Evolutionary conservation across 2,888 invertebrate species (phyloP), one percentile per base, ranked within the genome.

Genomic region (Dendrolimus houi): DNA sequence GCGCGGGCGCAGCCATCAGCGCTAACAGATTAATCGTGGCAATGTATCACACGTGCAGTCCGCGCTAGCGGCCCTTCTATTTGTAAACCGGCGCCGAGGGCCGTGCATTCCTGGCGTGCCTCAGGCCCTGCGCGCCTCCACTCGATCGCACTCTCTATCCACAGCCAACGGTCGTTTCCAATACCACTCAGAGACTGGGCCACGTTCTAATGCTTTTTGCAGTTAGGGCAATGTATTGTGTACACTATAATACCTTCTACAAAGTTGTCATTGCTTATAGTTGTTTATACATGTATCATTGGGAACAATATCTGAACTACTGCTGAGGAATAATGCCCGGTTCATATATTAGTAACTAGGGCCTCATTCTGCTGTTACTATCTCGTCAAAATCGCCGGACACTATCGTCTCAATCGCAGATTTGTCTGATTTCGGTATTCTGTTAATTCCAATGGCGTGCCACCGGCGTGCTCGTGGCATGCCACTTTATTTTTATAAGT

Each of bases 71-170:
- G 87, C 85, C 87, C 87, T 89, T 89, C 87, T 89, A 88, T 88
- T 87, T 88, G 89, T 89, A 87, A 87, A 85, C 87, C 83, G 87
- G 88, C 87, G 87, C 85, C 86, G 86, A 83, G 85, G 86, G 87
- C 86, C 83, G 80, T 79, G 78, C 89, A 89, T 89, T 88, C 89
- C 87, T 74, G 70, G 80, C 87, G 72, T 83, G 83, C 83, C 84
- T 81, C 81, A 81, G 75, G 85, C 84, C 79, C 78, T 79, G 77
- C 76, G 77, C 80, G 65, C 75, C 73, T 71, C 77, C 71, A 67
- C 72, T 71, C 71, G 67, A 63, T 59, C 69, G 66, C 64, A 68
- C 64, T 66, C 74, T 63, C 68, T 68, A 71, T 70, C 66, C 64
- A 64, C 65, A 65, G 67, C 66, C 68, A 64, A 65, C 63, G 60